Percentiles rank a stretch among this genome's conserved stretches.
phyloP scores from a whole-genome alignment of 2,113 vertebrate genomes.

The Glaucidium brasilianum region DNA sequence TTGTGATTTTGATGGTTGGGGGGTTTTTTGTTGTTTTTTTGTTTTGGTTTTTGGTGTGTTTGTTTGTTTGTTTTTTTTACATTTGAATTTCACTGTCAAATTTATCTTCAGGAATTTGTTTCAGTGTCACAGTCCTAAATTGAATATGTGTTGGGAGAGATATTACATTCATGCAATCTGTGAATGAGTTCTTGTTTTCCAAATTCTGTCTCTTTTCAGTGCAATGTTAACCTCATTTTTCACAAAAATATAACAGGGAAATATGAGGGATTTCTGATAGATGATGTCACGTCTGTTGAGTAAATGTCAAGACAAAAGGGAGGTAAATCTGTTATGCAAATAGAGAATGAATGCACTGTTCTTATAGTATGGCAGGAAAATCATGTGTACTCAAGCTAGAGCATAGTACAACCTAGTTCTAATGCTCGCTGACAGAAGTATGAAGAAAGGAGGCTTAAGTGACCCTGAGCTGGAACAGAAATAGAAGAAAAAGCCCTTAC shows the following conservation, averaged over 20 bases:
- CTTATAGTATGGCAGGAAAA: background rate
- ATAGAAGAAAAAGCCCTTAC: background rate
- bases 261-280: background rate
- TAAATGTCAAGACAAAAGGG: background rate
- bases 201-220: background rate
- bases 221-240: background rate
- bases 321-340: background rate
- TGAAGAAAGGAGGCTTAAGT: background rate
- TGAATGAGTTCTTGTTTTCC: background rate
- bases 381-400: background rate
- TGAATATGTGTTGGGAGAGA: background rate
- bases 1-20: no score
- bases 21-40: background rate
- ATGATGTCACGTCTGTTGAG: background rate
- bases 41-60: no score
- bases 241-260: background rate
- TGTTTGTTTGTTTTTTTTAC: no score
- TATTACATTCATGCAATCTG: background rate
- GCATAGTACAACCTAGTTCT: background rate
- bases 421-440: background rate
- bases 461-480: background rate
- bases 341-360: background rate
- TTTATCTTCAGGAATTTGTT: background rate
- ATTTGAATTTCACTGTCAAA: background rate
- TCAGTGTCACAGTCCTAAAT: background rate